Percentiles rank a stretch among this genome's conserved stretches.
phyloP scores from a whole-genome alignment of 2,113 vertebrate genomes.

The Scomber colias region DNA sequence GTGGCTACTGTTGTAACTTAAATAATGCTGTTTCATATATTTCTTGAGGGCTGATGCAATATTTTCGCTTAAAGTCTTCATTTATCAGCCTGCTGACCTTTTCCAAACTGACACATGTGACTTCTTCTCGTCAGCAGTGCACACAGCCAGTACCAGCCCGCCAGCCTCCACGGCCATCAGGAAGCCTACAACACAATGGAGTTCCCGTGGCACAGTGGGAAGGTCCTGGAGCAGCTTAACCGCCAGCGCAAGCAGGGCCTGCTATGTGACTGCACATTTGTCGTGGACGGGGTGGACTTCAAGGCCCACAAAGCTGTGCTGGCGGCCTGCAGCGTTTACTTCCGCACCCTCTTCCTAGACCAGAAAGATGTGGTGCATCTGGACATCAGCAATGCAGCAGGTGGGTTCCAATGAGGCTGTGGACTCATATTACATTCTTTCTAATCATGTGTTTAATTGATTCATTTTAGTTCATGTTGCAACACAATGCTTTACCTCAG shows the following conservation, averaged over 20 bases:
- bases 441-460: not conserved
- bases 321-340: slow-evolving; percentile 96
- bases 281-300: slow-evolving; percentile 96
- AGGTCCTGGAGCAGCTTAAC: slow-evolving; percentile 95
- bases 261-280: slow-evolving; percentile 97
- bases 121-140: not conserved
- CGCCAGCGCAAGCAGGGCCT: slow-evolving; percentile 94
- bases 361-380: slow-evolving; percentile 98
- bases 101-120: not conserved
- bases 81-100: not conserved
- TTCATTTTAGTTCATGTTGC: not conserved
- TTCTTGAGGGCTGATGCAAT: not conserved
- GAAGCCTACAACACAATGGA: slow-evolving; percentile 88
- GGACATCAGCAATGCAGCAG: slow-evolving; percentile 98
- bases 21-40: not conserved
- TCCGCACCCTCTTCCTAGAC: slow-evolving; percentile 95
- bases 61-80: too few relatives aligned
- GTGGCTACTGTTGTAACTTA: not conserved
- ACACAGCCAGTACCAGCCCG: not conserved
- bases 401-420: slow-evolving; percentile 69
- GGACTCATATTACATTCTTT: not conserved
- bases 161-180: not conserved
- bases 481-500: not conserved
- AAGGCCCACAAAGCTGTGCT: slow-evolving; percentile 97
- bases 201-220: slow-evolving; percentile 96